A percentile compares a stretch with the other conserved stretches of the same genome.
Conservation (phyloP, 2,113 vertebrate genomes). For the Engraulis encrasicolus region DNA sequence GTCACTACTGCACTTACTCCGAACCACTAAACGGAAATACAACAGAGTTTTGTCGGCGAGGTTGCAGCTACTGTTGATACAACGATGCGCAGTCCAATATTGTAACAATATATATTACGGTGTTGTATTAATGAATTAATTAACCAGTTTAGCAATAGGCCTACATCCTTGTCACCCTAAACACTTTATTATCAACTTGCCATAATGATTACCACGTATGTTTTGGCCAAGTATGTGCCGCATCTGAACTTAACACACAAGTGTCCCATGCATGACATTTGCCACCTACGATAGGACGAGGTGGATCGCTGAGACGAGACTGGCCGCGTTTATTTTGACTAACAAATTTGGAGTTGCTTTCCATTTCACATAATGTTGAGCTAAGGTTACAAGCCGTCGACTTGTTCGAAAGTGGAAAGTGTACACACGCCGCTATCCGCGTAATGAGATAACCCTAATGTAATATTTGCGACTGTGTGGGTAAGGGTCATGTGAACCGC, state of each 20-base stretch:
- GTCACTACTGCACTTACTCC: constrained; percentile 25
- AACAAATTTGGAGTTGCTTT: not conserved
- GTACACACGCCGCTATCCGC: not conserved
- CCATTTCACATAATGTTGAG: not conserved
- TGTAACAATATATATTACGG: not conserved
- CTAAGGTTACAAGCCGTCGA: not conserved
- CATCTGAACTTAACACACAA: not conserved
- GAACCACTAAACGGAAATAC: constrained; percentile 35
- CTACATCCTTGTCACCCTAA: too few species aligned
- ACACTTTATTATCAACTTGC: not conserved
- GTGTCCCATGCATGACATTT: not conserved
- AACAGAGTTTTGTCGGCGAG: not conserved
- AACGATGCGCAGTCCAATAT: not conserved
- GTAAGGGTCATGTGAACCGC: not conserved
- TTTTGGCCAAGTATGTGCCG: not conserved
- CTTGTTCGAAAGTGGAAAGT: constrained; percentile 9
- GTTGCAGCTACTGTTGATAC: not conserved
- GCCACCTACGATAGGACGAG: not conserved
- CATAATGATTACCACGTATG: not conserved
- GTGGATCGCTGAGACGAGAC: not conserved
- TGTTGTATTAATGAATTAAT: not conserved
- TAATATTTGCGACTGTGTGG: constrained; percentile 9
- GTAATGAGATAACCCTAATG: not conserved
- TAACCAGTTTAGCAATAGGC: not conserved
- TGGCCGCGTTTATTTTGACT: not conserved